phyloP scores from a whole-genome alignment of 2,797 vertebrate species.

The Xenopus petersii region DNA sequence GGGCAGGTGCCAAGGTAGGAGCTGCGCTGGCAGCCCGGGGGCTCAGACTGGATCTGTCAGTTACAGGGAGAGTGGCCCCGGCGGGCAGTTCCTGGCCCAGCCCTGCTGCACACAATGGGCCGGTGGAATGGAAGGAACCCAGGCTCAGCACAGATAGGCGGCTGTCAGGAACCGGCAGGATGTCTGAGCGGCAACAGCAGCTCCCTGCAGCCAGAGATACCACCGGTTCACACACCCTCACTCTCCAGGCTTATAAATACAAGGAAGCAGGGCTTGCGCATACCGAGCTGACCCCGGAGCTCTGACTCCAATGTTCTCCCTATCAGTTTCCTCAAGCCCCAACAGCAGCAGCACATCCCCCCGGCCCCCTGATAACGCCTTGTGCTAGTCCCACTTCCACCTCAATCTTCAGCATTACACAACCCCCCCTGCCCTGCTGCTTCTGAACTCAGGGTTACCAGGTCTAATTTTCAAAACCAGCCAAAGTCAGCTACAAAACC shows the following conservation, averaged over 20 bases:
- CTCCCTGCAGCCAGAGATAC: slow-evolving; percentile 71
- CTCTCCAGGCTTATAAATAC: slow-evolving; percentile 81
- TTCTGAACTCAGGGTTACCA: too few species aligned
- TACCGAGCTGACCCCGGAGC: slow-evolving; percentile 71
- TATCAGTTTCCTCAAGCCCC: slow-evolving; percentile 77
- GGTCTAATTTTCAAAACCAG: too few species aligned
- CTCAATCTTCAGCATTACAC: slow-evolving; percentile 15
- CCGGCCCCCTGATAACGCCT: slow-evolving; percentile 43
- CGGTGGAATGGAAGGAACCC: slow-evolving; percentile 89
- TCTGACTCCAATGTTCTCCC: slow-evolving; percentile 64
- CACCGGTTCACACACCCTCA: slow-evolving; percentile 71
- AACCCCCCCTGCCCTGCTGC: not conserved
- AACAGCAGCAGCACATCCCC: slow-evolving; percentile 56
- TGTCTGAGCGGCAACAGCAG: slow-evolving; percentile 66
- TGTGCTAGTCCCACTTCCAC: slow-evolving; percentile 20
- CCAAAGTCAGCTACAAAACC: too few species aligned
- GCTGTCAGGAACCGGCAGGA: slow-evolving; percentile 92
- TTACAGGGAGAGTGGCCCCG: slow-evolving; percentile 48
- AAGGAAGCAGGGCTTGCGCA: slow-evolving; percentile 71
- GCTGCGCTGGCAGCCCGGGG: too few species aligned
- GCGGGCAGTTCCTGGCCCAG: slow-evolving; percentile 85
- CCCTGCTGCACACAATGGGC: slow-evolving; percentile 86
- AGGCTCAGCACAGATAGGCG: slow-evolving; percentile 84
- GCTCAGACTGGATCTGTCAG: slow-evolving; percentile 62
- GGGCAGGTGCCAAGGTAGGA: slow-evolving; percentile 23